A percentile compares a stretch with the other conserved stretches of the same genome.
phyloP scores from a whole-genome alignment of 2,797 vertebrate genomes.

The Streptopelia turtur region DNA sequence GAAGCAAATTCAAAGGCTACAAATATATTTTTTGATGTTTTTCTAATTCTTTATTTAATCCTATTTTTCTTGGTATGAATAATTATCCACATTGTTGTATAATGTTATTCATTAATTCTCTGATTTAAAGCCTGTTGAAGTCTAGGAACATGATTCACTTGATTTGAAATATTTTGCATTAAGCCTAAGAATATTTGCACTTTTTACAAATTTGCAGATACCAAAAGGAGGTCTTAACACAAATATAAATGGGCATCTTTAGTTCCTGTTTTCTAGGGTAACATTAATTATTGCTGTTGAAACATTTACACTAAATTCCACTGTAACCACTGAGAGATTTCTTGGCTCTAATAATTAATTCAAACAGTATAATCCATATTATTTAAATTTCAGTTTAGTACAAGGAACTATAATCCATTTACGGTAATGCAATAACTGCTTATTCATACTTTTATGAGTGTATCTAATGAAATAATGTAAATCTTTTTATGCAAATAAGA shows the following conservation, averaged over 20 bases:
- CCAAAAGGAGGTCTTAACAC: background rate
- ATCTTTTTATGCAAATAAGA: background rate
- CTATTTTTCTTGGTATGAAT: background rate
- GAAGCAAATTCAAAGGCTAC: background rate
- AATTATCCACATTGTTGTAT: background rate
- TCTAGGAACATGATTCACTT: background rate
- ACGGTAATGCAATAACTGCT: background rate
- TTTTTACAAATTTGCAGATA: background rate
- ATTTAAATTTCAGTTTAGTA: slow-evolving; percentile 23
- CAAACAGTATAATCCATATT: slow-evolving; percentile 17
- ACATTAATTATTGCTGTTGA: background rate
- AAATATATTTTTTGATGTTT: background rate
- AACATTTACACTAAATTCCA: background rate
- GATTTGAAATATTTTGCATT: background rate
- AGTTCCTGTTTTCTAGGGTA: background rate
- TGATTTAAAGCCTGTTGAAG: background rate
- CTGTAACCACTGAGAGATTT: background rate
- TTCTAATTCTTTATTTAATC: background rate
- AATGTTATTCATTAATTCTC: background rate
- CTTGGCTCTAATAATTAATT: slow-evolving; percentile 11
- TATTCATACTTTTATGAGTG: slow-evolving; percentile 36
- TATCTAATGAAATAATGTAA: slow-evolving; percentile 42
- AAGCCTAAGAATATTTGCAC: background rate
- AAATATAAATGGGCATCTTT: background rate
- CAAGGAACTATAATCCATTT: slow-evolving; percentile 11